Base-by-base conservation (phyloP, 2,888 invertebrate species). In the Andrena marginata region DNA sequence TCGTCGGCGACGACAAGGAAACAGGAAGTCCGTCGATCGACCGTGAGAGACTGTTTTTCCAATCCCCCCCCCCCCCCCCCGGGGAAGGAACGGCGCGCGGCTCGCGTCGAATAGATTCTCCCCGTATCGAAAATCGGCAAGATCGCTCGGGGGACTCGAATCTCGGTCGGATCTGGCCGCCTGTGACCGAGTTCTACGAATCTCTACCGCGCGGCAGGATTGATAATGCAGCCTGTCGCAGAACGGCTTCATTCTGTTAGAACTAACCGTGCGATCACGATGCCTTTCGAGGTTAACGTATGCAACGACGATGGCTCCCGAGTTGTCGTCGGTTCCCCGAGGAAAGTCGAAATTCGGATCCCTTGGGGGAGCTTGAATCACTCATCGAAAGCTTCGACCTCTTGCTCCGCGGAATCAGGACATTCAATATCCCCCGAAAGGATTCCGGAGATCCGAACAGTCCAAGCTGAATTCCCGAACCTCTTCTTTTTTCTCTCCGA, bases 231-330 rank as follows among this genome's bases (percentile, higher is more conserved):
- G 67, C 77, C 79, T 71, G 77, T 80, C 80, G 70, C 64, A 33
- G 69, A 68, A 65, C 56, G 69, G 80, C 77, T 87, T 84, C 87
- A 84, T 84, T 87, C 85, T 84, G 85, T 86, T 86, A 88, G 81
- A 77, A 81, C 87, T 62, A 73, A 85, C 82, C 84, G 77, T 69
- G 80, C 85, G 75, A 85, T 77, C 85, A 77, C 80, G 85, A 89
- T 89, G 76, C 67, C 70, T 51, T 79, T 73, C 73, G 84, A 59
- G 63, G 67, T 42, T 69, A 74, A 59, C 64, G 63, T 82, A 69
- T 60, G 62, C 73, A 20, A 35, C 8, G 56, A 35, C 54, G 70
- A 80, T 75, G 65, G 42, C 29, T 29, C 29, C 16, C 29, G 59
- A 59, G 29, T 42, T 42, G 42, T 13, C 42, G 13, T 16, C 42